These are phyloP conservation scores for Nasonovia ribisnigri DNA, from an alignment of 2,888 invertebrate species.

Conservation along the genomic window DNA sequence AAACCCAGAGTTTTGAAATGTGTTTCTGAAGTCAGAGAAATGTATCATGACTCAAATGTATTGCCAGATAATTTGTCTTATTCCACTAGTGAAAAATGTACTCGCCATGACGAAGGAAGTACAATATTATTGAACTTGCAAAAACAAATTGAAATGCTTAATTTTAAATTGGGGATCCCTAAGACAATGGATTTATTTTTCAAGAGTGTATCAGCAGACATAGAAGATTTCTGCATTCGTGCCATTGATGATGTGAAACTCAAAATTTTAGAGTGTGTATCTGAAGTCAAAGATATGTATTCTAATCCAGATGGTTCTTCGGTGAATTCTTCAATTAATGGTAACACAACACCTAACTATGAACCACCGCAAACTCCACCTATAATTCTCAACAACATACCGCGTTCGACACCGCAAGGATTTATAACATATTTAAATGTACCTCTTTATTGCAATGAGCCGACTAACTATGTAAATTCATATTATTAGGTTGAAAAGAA, in stretches of 20 bases:
- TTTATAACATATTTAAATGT: not conserved
- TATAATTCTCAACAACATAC: not conserved
- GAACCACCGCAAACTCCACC: not conserved
- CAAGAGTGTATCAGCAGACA: not conserved
- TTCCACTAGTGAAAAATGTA: not conserved
- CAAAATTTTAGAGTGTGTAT: constrained; percentile 19
- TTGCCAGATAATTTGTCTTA: not conserved
- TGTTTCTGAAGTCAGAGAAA: constrained; percentile 9
- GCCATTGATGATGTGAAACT: constrained; percentile 25
- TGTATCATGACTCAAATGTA: not conserved
- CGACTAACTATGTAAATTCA: not conserved
- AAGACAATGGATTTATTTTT: constrained; percentile 28
- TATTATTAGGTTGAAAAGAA: not conserved
- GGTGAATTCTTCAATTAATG: not conserved
- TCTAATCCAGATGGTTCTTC: not conserved
- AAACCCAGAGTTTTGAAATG: constrained; percentile 29
- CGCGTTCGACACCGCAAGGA: not conserved
- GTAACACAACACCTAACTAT: not conserved
- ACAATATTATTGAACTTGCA: not conserved
- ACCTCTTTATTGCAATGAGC: not conserved
- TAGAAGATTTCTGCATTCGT: not conserved
- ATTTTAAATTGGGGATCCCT: not conserved
- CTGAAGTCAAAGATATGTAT: not conserved
- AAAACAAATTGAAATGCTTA: not conserved
- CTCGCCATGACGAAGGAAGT: not conserved